phyloP scores from a whole-genome alignment of 2,797 vertebrate species.

The Picus viridis region DNA sequence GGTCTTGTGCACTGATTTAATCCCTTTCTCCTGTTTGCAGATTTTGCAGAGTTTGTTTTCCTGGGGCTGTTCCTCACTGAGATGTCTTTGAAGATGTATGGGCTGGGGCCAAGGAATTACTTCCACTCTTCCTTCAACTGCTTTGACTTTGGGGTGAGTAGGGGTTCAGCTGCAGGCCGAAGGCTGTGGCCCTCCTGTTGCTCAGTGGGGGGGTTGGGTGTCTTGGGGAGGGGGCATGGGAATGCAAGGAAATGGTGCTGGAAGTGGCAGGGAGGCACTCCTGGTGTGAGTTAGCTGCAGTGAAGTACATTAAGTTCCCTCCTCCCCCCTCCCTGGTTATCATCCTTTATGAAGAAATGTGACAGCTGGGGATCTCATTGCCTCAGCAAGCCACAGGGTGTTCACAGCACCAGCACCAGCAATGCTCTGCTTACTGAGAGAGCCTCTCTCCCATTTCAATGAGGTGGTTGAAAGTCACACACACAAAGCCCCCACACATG shows the following conservation, averaged over 20 bases:
- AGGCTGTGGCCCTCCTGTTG: accelerated
- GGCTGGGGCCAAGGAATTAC: conserved; percentile 93
- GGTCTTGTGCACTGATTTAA: background rate
- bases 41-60: conserved; percentile 97
- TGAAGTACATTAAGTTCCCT: background rate
- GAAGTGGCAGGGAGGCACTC: background rate
- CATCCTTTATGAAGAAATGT: background rate
- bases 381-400: background rate
- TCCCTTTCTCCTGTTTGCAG: conserved; percentile 74
- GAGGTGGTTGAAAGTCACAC: background rate
- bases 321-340: background rate
- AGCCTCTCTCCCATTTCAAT: background rate
- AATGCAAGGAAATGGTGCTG: background rate
- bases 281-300: background rate
- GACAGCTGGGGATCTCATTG: conserved; percentile 1
- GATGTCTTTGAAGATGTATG: conserved; percentile 98
- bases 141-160: conserved; percentile 96
- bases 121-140: conserved; percentile 99
- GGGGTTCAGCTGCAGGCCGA: background rate
- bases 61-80: conserved; percentile 95
- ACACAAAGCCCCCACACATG: background rate
- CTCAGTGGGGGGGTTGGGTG: accelerated
- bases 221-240: background rate
- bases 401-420: background rate
- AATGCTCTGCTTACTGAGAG: background rate